These are phyloP conservation scores for Asarcornis scutulata DNA, from an alignment of 2,113 vertebrate species.

Conservation along the genomic window DNA sequence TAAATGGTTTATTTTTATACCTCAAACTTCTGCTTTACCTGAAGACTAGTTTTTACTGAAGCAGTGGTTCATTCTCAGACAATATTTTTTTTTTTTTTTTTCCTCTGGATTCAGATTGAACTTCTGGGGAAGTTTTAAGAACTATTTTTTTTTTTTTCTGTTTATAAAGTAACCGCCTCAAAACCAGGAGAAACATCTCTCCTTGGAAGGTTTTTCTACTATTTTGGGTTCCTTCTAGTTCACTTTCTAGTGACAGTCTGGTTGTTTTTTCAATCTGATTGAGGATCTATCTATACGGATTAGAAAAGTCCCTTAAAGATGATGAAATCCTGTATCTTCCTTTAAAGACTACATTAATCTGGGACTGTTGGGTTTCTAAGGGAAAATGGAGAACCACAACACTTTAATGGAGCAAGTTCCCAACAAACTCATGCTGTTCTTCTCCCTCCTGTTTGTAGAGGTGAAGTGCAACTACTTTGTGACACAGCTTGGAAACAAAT, in stretches of 20 bases:
- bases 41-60: background rate
- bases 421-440: background rate
- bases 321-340: background rate
- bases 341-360: background rate
- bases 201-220: background rate
- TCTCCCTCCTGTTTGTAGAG: background rate
- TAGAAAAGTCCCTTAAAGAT: background rate
- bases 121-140: background rate
- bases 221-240: background rate
- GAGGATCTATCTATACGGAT: background rate
- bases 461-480: background rate
- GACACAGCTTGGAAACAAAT: background rate
- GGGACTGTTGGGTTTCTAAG: background rate
- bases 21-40: background rate
- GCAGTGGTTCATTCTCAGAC: background rate
- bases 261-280: background rate
- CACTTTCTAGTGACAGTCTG: background rate
- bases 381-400: rapidly evolving
- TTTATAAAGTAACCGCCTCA: background rate
- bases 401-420: background rate
- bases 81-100: background rate
- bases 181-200: background rate
- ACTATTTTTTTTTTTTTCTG: background rate
- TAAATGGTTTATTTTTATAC: background rate
- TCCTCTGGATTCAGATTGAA: background rate